Conservation (phyloP, 2,113 vertebrate genomes). For the Formicarius rufipectus region DNA sequence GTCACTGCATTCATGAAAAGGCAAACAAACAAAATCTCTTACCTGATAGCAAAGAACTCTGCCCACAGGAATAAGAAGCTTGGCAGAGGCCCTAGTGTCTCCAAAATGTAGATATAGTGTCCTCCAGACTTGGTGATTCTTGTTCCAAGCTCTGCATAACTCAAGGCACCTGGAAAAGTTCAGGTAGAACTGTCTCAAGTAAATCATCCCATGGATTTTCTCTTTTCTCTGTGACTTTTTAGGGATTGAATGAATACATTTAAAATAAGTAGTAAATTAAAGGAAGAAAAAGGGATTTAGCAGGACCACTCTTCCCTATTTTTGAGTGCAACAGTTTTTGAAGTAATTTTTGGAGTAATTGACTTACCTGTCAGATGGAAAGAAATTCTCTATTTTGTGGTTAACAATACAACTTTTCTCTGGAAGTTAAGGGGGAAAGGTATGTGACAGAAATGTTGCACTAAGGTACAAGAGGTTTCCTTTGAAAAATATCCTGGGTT, state of each 20-base stretch:
- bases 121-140: constrained; percentile 87
- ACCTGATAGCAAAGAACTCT: constrained; percentile 88
- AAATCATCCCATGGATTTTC: background rate
- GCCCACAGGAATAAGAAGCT: constrained; percentile 86
- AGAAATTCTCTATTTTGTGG: background rate
- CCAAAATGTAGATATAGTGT: constrained; percentile 87
- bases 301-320: background rate
- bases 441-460: background rate
- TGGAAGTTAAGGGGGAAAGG: background rate
- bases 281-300: background rate
- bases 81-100: constrained; percentile 85
- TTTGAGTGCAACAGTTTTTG: background rate
- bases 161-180: constrained; percentile 79
- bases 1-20: background rate
- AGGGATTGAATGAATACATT: background rate
- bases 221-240: background rate
- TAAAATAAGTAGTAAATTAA: background rate
- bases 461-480: background rate
- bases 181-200: background rate
- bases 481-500: background rate
- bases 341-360: background rate
- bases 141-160: constrained; percentile 89
- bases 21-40: background rate
- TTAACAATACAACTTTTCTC: background rate
- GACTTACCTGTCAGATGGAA: background rate